Conservation (phyloP, 2,797 vertebrate species). For the Brachyrhaphis roseni region DNA sequence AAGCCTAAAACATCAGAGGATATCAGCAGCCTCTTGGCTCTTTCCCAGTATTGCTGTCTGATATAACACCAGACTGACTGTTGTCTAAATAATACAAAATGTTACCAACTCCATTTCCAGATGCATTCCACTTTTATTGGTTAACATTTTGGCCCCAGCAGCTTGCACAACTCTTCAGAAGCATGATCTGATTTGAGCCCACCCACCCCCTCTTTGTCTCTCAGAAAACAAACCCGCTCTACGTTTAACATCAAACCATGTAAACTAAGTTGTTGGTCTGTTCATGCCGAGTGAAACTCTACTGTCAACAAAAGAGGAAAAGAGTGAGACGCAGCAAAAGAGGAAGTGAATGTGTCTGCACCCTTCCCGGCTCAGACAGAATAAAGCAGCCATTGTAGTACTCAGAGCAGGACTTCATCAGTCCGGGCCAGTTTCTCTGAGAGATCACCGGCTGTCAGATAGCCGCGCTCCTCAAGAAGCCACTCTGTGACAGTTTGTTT, state of each 20-base stretch:
- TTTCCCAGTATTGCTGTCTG: not conserved
- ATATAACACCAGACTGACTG: not conserved
- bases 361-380: conserved; percentile 34
- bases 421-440: conserved; percentile 30
- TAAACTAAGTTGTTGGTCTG: conserved; percentile 16
- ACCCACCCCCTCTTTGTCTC: not conserved
- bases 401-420: conserved; percentile 25
- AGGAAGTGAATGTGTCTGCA: conserved; percentile 50
- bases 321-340: conserved; percentile 34
- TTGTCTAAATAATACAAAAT: not conserved
- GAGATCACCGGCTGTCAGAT: conserved; percentile 20
- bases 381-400: conserved; percentile 57
- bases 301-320: conserved; percentile 36
- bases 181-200: not conserved
- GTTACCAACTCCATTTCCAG: not conserved
- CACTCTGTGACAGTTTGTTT: conserved; percentile 32
- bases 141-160: not conserved
- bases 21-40: not conserved
- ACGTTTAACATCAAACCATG: conserved; percentile 14
- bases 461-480: conserved; percentile 6
- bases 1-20: not conserved
- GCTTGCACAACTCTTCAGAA: not conserved
- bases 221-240: conserved; percentile 15
- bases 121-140: not conserved
- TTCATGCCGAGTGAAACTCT: conserved; percentile 8